A percentile compares a stretch with the other conserved stretches of the same genome.
These are phyloP conservation scores for Zaprionus camerounensis DNA, from an alignment of 1,140 invertebrate genomes.

Conservation along the genomic window DNA sequence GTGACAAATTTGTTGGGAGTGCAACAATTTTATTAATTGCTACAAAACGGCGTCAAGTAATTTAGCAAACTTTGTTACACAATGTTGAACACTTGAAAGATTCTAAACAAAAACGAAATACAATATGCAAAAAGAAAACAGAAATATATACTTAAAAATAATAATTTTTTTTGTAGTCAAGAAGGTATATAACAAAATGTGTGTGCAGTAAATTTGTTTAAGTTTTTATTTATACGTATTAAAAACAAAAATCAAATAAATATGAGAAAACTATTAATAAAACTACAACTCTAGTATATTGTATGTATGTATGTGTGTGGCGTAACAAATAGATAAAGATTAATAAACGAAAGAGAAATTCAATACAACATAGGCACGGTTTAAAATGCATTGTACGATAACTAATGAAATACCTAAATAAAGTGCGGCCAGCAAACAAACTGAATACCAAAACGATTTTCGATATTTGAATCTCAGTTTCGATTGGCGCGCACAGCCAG, in stretches of 20 bases:
- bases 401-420: conserved; percentile 37
- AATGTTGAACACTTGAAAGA: conserved; percentile 73
- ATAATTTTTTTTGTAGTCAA: conserved; percentile 64
- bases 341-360: conserved; percentile 31
- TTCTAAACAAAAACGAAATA: conserved; percentile 59
- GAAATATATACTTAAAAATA: conserved; percentile 40
- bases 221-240: conserved; percentile 81
- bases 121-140: conserved; percentile 28
- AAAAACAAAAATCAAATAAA: conserved; percentile 65
- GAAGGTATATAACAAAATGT: conserved; percentile 63
- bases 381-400: conserved; percentile 39
- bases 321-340: conserved; percentile 43
- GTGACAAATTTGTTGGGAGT: conserved; percentile 15
- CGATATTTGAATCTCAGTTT: conserved; percentile 24
- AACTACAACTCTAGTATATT: conserved; percentile 48
- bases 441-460: conserved; percentile 11
- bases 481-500: background rate
- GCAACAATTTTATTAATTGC: conserved; percentile 65
- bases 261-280: conserved; percentile 48
- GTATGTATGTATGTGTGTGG: conserved; percentile 55
- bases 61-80: conserved; percentile 62
- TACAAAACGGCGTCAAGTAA: conserved; percentile 52
- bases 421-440: conserved; percentile 30
- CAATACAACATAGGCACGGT: conserved; percentile 40
- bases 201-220: conserved; percentile 81